Base-by-base conservation (phyloP, 2,888 invertebrate species). In the Eudemis profundana region DNA sequence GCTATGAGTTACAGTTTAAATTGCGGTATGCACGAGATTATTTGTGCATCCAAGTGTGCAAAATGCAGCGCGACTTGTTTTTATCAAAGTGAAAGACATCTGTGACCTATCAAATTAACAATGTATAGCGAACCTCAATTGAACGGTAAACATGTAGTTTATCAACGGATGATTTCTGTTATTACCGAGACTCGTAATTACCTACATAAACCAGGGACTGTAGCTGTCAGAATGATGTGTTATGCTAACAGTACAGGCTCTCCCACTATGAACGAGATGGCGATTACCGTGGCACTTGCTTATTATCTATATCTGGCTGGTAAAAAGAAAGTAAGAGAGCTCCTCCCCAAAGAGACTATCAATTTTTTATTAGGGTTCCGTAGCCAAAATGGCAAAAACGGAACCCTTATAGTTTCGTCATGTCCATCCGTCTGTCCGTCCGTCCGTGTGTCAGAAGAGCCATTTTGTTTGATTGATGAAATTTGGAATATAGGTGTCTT, bases 111-210 rank as follows among this genome's bases (percentile, higher is more conserved):
- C 23, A 36, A 36, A 47, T 12, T 47, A 53, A 47, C 40, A 14
- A 40, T 63, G 56, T 56, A 46, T 36, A 61, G 36, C 21, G 38
- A 40, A 61, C 51, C 10, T 19, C 33, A 40, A 21, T 40, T n/a
- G 12, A 23, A 14, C 19, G 12, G 21, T n/a, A 61, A 53, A 53
- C 44, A 61, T 21, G 42, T 23, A 33, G 51, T 36, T 27, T 38
- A 51, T 44, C 33, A 50, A 23, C 33, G 4, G 33, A 33, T 21
- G 17, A 33, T 61, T 33, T 51, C 14, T 14, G 33, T 51, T 61
- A 61, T 21, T 50, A 44, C 27, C 14, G 27, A 44, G 33, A 53
- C 23, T 21, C 51, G 15, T 53, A 29, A 51, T 61, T 33, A 33
- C 51, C 21, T 15, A 51, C 40, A 33, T 44, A 44, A 42, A 27